Evolutionary conservation across 1,140 invertebrate species (phyloP), one percentile per base, ranked within the genome.

Genomic region (Mesaphorura yosii): DNA sequence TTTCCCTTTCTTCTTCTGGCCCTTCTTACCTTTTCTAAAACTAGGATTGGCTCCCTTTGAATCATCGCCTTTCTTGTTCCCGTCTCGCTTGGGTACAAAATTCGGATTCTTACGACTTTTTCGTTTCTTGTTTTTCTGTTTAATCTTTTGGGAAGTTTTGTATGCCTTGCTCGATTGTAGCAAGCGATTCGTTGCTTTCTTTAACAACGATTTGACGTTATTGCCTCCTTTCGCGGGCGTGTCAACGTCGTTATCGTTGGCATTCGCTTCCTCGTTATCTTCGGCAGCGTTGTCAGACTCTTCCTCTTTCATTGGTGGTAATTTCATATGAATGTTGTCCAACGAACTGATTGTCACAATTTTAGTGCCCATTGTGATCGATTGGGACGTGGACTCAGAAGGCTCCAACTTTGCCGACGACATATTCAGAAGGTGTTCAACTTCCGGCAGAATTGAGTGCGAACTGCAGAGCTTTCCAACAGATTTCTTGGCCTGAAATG

Each of bases 361-460:
- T 22, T 41, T 53, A 5, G 47, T 39, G 20, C 59, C 59, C 1
- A 61, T 19, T 19, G 47, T 40, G 34, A 50, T 55, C 14, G 42
- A 45, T 6, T 46, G 26, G 6, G 40, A 10, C 10, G 22, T n/a
- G 7, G 20, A 47, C 14, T 22, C n/a, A 19, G 17, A 22, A 39
- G 52, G 22, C n/a, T 26, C 29, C 17, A 20, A 34, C 6, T 41
- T 41, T 15, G 5, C 39, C 44, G 56, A 49, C 0, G 46, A 48
- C 0, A 19, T 38, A 17, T 53, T 55, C 20, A 62, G 31, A 2
- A 62, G 26, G 19, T 20, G 40, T 46, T 53, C 46, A 14, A 62
- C 53, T 37, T 62, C 59, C 3, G 59, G 59, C 27, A 62, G 54
- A 26, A 62, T 54, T 44, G 52, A 31, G 29, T 62, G 55, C 6